Base-by-base conservation (phyloP, 2,113 vertebrate species). In the Isichthys henryi region DNA sequence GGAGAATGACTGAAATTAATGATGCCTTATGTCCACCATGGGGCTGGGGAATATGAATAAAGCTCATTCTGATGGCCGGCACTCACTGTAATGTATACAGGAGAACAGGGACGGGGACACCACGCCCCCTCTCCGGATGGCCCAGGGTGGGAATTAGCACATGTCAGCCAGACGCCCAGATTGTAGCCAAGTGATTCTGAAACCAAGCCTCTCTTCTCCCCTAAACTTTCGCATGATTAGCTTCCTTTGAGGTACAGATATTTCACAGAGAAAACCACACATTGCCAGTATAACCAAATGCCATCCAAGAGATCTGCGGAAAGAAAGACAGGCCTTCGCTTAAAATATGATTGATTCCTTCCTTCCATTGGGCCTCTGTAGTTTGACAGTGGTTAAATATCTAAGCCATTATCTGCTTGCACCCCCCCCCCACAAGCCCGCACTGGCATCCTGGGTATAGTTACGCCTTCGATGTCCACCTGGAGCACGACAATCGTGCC, bases 31-130 rank as follows among this genome's bases (percentile, higher is more conserved):
- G 95, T 95, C 94, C 95, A 89, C 15, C 95, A 95, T 94, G 95
- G 94, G 92, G 94, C 94, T 92, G 93, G 92, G 95, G 95, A 96
- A 94, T 95, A 95, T 95, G 96, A 96, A 96, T 96, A 96, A 96
- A 95, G 94, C 93, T 95, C 94, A 93, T 93, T 94, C 93, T 94
- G 91, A 94, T 95, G 93, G 93, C 94, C 94, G 94, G 93, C 95
- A 93, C 94, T 92, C 91, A 95, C 91, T 89, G 87, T 94, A 95
- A 94, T 66, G 92, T 93, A 93, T 92, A 95, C 93, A 94, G 91
- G 92, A 92, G 92, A 92, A 93, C 88, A 21, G 89, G 88, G 92
- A 94, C 91, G n/a, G n/a, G n/a, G n/a, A 1, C 92, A 91, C 90
- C 92, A 91, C 23, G 45, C 6, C 3, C 58, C 93, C 91, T 91